These are phyloP conservation scores for Diorhabda sublineata DNA, from an alignment of 1,140 invertebrate genomes.

Conservation along the genomic window DNA sequence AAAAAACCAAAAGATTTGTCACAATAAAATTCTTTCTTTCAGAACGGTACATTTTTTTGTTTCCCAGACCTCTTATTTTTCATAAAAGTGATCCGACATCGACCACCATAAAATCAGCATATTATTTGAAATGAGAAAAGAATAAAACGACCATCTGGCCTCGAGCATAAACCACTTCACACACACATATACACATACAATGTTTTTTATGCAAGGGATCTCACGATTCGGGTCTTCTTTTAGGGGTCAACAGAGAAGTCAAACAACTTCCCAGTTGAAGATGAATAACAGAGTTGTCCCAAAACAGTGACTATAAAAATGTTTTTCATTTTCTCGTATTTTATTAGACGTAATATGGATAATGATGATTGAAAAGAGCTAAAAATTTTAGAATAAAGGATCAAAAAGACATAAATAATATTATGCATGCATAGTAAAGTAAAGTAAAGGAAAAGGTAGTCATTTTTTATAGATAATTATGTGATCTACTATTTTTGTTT, in stretches of 20 bases:
- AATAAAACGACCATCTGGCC: neutral
- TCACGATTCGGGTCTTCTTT: neutral
- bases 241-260: neutral
- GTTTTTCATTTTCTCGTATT: neutral
- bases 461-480: too few species aligned
- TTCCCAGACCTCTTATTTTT: neutral
- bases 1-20: too few species aligned
- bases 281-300: neutral
- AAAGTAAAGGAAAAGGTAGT: too few species aligned
- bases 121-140: neutral
- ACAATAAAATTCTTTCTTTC: too few species aligned
- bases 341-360: too few species aligned
- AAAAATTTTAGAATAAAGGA: too few species aligned
- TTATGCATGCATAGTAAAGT: too few species aligned
- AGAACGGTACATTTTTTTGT: neutral
- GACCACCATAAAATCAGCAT: neutral
- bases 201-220: slow-evolving; percentile 1
- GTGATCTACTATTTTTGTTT: too few species aligned
- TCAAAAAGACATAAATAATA: too few species aligned
- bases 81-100: neutral
- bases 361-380: too few species aligned
- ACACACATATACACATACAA: neutral
- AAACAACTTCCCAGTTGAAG: neutral
- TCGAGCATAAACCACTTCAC: neutral
- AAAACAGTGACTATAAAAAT: neutral